Conservation (phyloP, 2,888 invertebrate species). For the Trilocha varians region DNA sequence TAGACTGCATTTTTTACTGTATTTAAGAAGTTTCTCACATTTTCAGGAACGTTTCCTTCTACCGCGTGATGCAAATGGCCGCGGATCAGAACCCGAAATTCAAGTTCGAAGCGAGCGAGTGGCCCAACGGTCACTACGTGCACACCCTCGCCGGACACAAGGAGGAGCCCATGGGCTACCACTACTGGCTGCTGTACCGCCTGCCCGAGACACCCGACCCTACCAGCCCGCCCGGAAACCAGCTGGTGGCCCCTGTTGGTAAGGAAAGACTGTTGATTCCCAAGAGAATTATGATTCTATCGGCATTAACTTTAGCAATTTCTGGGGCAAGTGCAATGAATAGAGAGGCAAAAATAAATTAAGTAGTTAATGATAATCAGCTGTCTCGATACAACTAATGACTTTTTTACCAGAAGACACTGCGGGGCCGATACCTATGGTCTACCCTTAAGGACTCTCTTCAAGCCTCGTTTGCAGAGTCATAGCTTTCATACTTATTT, state of each 20-base stretch:
- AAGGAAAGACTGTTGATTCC: no score
- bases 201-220: slow-evolving; percentile 87
- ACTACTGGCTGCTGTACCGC: slow-evolving; percentile 91
- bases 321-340: no score
- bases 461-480: no score
- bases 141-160: slow-evolving; percentile 87
- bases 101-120: slow-evolving; percentile 87
- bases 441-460: no score
- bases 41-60: slow-evolving; percentile 76
- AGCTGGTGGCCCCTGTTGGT: slow-evolving; percentile 91
- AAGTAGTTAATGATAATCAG: no score
- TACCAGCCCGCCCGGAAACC: slow-evolving; percentile 86
- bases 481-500: no score
- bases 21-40: background rate
- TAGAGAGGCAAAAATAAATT: no score
- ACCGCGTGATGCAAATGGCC: slow-evolving; percentile 87
- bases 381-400: no score
- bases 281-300: no score
- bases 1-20: background rate
- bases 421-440: no score
- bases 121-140: slow-evolving; percentile 94
- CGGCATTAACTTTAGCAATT: no score
- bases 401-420: no score
- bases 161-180: slow-evolving; percentile 88
- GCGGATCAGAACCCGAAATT: slow-evolving; percentile 83